phyloP scores from a whole-genome alignment of 1,140 invertebrate genomes.

The Caenorhabditis latens region DNA sequence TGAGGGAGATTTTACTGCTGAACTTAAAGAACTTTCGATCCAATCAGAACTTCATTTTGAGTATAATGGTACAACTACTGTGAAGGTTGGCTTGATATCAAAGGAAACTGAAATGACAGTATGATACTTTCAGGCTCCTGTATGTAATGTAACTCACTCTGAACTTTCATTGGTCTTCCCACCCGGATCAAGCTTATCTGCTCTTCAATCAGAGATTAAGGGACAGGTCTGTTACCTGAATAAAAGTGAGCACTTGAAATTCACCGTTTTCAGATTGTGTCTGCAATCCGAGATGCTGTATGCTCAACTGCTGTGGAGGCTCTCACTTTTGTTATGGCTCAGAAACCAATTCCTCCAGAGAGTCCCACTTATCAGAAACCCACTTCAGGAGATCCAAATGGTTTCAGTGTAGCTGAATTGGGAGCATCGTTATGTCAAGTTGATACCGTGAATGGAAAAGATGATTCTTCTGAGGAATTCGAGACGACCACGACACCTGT shows the following conservation, averaged over 20 bases:
- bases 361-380: slow-evolving; percentile 20
- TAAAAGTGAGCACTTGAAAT: no score
- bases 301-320: slow-evolving; percentile 57
- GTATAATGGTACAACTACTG: slow-evolving; percentile 26
- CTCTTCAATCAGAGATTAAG: slow-evolving; percentile 44
- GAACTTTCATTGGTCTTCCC: slow-evolving; percentile 48
- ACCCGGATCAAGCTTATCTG: slow-evolving; percentile 23
- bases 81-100: background rate
- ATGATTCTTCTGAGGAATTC: background rate
- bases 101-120: no score
- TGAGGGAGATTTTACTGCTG: slow-evolving; percentile 29
- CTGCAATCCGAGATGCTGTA: slow-evolving; percentile 2
- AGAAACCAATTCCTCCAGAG: slow-evolving; percentile 52
- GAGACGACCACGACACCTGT: background rate
- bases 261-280: slow-evolving; percentile 31
- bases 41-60: slow-evolving; percentile 43
- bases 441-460: background rate
- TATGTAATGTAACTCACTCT: slow-evolving; percentile 44
- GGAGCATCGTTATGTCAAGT: slow-evolving; percentile 33
- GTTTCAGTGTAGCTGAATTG: slow-evolving; percentile 37
- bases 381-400: background rate
- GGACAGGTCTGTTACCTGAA: background rate
- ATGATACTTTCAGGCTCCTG: slow-evolving; percentile 20
- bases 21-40: slow-evolving; percentile 13
- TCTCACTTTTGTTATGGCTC: slow-evolving; percentile 39